Base-by-base conservation (phyloP, 2,113 vertebrate genomes). In the Phoxinus phoxinus region DNA sequence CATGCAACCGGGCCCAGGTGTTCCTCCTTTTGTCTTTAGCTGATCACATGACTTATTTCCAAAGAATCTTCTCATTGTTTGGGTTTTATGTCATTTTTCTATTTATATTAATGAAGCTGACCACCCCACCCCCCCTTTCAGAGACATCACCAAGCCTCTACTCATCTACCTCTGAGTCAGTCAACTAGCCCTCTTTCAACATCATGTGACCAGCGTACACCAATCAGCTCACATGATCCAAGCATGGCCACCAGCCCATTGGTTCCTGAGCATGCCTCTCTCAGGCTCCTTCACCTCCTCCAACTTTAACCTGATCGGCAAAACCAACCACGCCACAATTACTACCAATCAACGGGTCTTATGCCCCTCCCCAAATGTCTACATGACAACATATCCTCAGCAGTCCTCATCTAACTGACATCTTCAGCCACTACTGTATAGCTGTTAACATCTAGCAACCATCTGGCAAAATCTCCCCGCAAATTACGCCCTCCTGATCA, bases 121-220 rank as follows among this genome's bases (percentile, higher is more conserved):
- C 97, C 97, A 83, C 81, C 65, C 81, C 61, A 81, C 80, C 96
- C 97, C 96, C 98, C 98, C 96, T 99, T 99, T 96, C 98, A 99
- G 98, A 99, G 97, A 98, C 98, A 98, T 97, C 97, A 98, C 98
- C 97, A 98, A 96, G 97, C 97, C 96, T 97, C 96, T 99, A 97
- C 97, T 99, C 97, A 97, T 97, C 98, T 98, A 97, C 96, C 96
- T 96, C 97, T 99, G 98, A 97, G 95, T 98, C 97, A 98, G 96
- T 97, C 98, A 98, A 98, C 98, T 98, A 98, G 97, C 96, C 97
- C 95, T 94, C 94, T 98, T 98, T 98, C 97, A 97, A 96, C 98
- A 96, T 97, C 97, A 98, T 97, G 97, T 99, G 98, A 97, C 97
- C 97, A 97, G 96, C 97, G 97, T 97, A 96, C 96, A 97, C 96